phyloP scores from a whole-genome alignment of 2,797 vertebrate species.

The Rhinella marina region DNA sequence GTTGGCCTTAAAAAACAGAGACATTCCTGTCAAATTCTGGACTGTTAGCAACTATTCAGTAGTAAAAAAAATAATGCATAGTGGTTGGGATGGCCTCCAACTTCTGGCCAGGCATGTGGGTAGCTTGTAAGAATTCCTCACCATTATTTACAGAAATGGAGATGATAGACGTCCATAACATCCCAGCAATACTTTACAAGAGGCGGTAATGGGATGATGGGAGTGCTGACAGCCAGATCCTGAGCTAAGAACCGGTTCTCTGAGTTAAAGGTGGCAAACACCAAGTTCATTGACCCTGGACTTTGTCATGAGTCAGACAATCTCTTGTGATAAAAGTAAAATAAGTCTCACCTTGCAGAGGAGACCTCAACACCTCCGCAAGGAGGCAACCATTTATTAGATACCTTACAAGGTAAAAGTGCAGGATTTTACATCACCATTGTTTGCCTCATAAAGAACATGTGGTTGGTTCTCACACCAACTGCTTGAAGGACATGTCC shows the following conservation, averaged over 20 bases:
- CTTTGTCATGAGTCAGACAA: background rate
- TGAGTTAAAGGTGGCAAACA: background rate
- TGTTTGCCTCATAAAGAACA: background rate
- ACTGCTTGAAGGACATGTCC: background rate
- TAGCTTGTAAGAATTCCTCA: background rate
- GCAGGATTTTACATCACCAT: background rate
- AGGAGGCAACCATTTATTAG: background rate
- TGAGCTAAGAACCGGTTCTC: background rate
- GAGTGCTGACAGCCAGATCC: conserved; percentile 15
- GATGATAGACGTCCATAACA: conserved; percentile 25
- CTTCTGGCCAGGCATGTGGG: background rate
- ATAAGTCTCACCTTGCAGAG: background rate
- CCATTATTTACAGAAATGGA: conserved; percentile 12
- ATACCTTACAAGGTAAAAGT: background rate
- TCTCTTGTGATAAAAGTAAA: background rate
- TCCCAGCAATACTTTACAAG: background rate
- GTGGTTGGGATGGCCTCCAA: too few species aligned
- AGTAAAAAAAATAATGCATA: too few species aligned
- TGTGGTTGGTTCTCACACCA: background rate
- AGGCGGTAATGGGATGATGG: background rate
- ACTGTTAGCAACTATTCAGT: too few species aligned
- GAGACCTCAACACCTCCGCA: background rate
- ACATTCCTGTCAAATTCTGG: too few species aligned
- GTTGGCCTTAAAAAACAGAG: too few species aligned
- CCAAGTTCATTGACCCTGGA: background rate